Evolutionary conservation across 30 jellyfish, hydroid and myxozoan species (phyloP).

Genomic region (Morbakka virulenta): DNA sequence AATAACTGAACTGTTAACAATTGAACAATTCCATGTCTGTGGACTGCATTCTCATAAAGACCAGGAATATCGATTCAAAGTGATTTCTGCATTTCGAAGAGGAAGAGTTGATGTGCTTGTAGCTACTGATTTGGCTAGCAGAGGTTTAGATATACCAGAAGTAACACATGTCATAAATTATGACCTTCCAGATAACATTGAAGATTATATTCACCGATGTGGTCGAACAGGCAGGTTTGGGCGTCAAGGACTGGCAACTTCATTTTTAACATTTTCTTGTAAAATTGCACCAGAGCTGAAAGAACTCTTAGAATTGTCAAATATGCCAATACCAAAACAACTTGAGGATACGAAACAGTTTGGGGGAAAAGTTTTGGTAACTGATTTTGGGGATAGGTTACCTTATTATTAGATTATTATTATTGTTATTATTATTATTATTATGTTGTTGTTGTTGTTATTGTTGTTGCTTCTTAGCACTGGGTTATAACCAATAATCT

Average conservation of each 20-base stretch:
- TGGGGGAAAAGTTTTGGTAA: slow-evolving; percentile 69
- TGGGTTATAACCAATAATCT: no score
- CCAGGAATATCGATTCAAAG: slow-evolving; percentile 52
- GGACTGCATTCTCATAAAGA: slow-evolving; percentile 74
- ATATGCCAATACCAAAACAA: slow-evolving; percentile 57
- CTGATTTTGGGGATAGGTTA: slow-evolving; percentile 95
- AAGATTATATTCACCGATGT: slow-evolving; percentile 88
- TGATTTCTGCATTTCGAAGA: slow-evolving; percentile 42
- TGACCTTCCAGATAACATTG: slow-evolving; percentile 76
- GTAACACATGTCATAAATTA: slow-evolving; percentile 84
- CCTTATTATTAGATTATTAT: no score
- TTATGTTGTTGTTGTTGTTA: no score
- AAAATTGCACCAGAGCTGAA: slow-evolving; percentile 81
- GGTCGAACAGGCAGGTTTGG: slow-evolving; percentile 98
- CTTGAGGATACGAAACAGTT: slow-evolving; percentile 72
- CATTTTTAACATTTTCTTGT: slow-evolving; percentile 84
- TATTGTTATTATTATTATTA: no score
- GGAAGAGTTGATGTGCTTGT: slow-evolving; percentile 78
- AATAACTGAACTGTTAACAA: slow-evolving; percentile 45
- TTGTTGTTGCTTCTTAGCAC: no score
- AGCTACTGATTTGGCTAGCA: slow-evolving; percentile 89
- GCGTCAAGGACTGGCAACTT: slow-evolving; percentile 77
- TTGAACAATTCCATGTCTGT: slow-evolving; percentile 82
- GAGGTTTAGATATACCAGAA: slow-evolving; percentile 84
- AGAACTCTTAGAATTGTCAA: slow-evolving; percentile 57